phyloP scores from a whole-genome alignment of 2,888 invertebrate species.

The Phanerotoma sp. region DNA sequence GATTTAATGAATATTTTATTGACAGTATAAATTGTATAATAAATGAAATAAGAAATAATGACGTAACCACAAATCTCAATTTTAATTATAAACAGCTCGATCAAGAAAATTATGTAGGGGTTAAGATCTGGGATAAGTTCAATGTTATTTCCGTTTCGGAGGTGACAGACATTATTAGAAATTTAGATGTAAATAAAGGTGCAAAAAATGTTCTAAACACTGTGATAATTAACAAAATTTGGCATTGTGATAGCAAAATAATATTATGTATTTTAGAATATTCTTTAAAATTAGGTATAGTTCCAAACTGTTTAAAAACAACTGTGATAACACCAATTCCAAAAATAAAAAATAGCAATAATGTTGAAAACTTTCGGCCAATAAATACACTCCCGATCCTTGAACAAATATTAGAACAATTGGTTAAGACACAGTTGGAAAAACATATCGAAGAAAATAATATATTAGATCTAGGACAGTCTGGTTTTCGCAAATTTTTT shows the following conservation, averaged over 20 bases:
- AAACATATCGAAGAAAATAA: slow-evolving; percentile 23
- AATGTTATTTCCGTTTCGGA: slow-evolving; percentile 10
- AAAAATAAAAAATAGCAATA: slow-evolving; percentile 16
- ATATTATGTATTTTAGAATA: slow-evolving; percentile 9
- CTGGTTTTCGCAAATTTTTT: slow-evolving; percentile 26
- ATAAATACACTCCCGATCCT: slow-evolving; percentile 25
- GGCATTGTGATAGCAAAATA: slow-evolving; percentile 13
- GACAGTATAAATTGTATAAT: slow-evolving; percentile 19
- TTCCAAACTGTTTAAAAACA: slow-evolving; percentile 12
- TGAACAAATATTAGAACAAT: slow-evolving; percentile 25
- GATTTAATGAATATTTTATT: slow-evolving; percentile 17
- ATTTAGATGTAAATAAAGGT: slow-evolving; percentile 22
- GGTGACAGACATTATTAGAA: slow-evolving; percentile 12
- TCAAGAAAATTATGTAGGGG: slow-evolving; percentile 10
- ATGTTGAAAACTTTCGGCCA: slow-evolving; percentile 23
- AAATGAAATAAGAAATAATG: slow-evolving; percentile 7
- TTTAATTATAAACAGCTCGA: slow-evolving; percentile 12
- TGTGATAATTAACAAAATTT: slow-evolving; percentile 20
- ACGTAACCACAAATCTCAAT: slow-evolving; percentile 9
- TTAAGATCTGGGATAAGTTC: slow-evolving; percentile 13
- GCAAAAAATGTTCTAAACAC: slow-evolving; percentile 20
- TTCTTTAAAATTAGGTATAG: slow-evolving; percentile 9
- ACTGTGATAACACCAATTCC: slow-evolving; percentile 14
- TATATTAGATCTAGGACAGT: slow-evolving; percentile 22
- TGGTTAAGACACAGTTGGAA: slow-evolving; percentile 23